These are phyloP conservation scores for Leptinotarsa juncta DNA, from an alignment of 2,888 invertebrate genomes.

Conservation along the genomic window DNA sequence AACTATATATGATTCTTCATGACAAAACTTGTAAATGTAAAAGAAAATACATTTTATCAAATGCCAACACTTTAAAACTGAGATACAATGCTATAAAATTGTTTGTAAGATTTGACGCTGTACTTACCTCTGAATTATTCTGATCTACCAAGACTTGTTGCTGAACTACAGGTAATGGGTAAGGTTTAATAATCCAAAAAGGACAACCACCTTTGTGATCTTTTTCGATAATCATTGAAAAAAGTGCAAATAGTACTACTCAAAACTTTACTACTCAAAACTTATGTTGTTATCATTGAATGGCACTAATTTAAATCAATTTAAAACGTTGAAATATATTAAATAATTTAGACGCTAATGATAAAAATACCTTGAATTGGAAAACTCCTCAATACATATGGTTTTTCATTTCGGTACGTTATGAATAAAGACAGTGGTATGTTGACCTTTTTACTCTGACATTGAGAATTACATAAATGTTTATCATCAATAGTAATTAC, in stretches of 20 bases:
- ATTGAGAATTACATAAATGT: slow-evolving; percentile 46
- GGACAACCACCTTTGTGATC: slow-evolving; percentile 37
- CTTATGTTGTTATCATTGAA: background rate
- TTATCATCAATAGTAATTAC: slow-evolving; percentile 48
- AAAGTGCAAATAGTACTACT: slow-evolving; percentile 5
- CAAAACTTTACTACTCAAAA: slow-evolving; percentile 1
- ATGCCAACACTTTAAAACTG: no score
- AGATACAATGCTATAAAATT: no score
- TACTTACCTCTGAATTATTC: slow-evolving; percentile 29
- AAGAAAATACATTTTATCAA: no score
- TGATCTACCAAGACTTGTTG: slow-evolving; percentile 25
- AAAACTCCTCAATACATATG: slow-evolving; percentile 11
- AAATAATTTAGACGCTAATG: background rate
- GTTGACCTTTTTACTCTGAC: slow-evolving; percentile 46
- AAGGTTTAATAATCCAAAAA: slow-evolving; percentile 46
- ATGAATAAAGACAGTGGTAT: slow-evolving; percentile 28
- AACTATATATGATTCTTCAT: no score
- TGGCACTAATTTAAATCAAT: background rate
- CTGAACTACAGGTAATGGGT: slow-evolving; percentile 31
- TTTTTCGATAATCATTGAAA: slow-evolving; percentile 45
- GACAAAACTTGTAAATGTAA: no score
- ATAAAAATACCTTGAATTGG: background rate
- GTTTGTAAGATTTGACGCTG: background rate
- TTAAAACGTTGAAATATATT: background rate
- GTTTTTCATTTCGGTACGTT: background rate